Conservation (phyloP, 2,888 invertebrate species). For the Scaptomyza cyrtandrae region DNA sequence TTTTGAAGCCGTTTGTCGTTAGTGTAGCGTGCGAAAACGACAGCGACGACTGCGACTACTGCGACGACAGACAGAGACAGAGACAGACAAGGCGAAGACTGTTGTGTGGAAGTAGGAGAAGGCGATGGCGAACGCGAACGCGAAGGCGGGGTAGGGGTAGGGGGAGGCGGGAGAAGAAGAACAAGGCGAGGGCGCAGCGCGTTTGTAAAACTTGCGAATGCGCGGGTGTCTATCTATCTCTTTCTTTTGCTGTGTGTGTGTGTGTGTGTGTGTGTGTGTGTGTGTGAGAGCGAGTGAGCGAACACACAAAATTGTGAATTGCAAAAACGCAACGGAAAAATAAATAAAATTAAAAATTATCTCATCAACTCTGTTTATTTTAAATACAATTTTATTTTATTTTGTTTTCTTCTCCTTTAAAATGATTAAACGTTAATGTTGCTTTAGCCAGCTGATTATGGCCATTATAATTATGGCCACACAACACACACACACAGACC, state of each 20-base stretch:
- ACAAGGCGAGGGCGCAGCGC: slow-evolving; percentile 52
- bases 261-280: slow-evolving; percentile 12
- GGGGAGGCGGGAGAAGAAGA: slow-evolving; percentile 3
- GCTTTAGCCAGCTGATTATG: slow-evolving; percentile 34
- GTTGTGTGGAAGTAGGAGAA: slow-evolving; percentile 8
- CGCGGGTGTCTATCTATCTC: slow-evolving; percentile 32
- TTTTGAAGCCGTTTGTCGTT: slow-evolving; percentile 52
- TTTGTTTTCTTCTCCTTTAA: background rate
- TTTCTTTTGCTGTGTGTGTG: background rate
- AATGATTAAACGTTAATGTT: slow-evolving; percentile 38
- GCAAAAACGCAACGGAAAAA: slow-evolving; percentile 70
- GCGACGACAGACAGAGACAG: too few species aligned
- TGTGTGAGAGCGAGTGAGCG: slow-evolving; percentile 1
- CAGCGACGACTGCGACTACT: too few species aligned
- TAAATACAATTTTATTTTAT: slow-evolving; percentile 26
- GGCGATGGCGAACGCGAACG: background rate
- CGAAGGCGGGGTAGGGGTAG: slow-evolving; percentile 1
- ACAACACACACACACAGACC: slow-evolving; percentile 13
- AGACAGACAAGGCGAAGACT: slow-evolving; percentile 7
- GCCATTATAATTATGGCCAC: slow-evolving; percentile 49
- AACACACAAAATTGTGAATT: slow-evolving; percentile 55
- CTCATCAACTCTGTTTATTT: slow-evolving; percentile 67
- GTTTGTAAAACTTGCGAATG: slow-evolving; percentile 46
- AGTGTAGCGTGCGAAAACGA: slow-evolving; percentile 63
- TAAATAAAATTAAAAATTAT: slow-evolving; percentile 72